Evolutionary conservation across 2,888 invertebrate species (phyloP).

Genomic region (Drosophila rubida): DNA sequence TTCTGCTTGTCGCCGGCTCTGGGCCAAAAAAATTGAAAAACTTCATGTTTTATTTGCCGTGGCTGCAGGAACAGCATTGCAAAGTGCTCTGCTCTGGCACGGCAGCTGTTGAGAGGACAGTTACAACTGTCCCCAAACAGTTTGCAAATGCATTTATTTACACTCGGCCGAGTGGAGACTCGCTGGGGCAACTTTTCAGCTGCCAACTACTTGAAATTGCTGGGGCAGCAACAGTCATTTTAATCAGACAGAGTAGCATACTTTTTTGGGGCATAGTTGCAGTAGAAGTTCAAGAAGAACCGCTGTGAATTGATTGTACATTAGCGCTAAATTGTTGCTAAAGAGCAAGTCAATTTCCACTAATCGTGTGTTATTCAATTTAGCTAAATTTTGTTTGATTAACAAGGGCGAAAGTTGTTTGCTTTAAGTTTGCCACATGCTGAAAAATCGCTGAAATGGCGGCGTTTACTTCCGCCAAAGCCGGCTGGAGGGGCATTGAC

Average conservation of each 20-base stretch:
- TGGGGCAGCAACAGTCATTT: background rate
- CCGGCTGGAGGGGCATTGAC: background rate
- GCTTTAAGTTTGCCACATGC: background rate
- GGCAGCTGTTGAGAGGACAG: conserved; percentile 9
- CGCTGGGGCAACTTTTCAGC: background rate
- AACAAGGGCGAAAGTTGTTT: background rate
- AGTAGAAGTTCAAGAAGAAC: background rate
- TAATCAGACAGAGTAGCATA: background rate
- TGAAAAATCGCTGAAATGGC: background rate
- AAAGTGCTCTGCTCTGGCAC: conserved; percentile 24
- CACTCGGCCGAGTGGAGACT: background rate
- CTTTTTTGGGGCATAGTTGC: background rate
- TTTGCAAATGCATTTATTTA: conserved; percentile 26
- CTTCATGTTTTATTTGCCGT: conserved; percentile 50
- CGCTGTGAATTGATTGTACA: background rate
- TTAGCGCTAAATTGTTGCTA: no score
- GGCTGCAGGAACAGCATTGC: conserved; percentile 10
- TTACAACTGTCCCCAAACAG: conserved; percentile 21
- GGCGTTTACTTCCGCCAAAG: background rate
- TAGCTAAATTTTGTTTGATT: background rate
- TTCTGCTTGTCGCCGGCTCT: conserved; percentile 3
- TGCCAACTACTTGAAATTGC: background rate
- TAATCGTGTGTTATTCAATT: background rate
- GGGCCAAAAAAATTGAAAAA: conserved; percentile 58
- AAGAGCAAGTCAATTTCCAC: background rate